Evolutionary conservation across 1,140 invertebrate species (phyloP).

Genomic region (Leptinotarsa lineolata): DNA sequence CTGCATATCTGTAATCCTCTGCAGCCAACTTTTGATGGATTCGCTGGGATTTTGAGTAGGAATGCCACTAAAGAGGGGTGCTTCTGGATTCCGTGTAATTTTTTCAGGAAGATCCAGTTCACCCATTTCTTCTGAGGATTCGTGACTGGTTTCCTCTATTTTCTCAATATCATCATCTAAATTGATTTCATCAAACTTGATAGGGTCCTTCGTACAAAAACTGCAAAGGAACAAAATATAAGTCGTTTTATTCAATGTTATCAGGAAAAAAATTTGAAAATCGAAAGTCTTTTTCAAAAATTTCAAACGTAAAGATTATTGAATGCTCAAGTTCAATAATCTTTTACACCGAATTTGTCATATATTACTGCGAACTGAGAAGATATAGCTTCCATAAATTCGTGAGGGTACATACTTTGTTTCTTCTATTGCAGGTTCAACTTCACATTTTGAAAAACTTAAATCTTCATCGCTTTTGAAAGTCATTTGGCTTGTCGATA

Average conservation of each 20-base stretch:
- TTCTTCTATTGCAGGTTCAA: conserved; percentile 24
- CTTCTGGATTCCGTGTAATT: conserved; percentile 18
- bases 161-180: conserved; percentile 50
- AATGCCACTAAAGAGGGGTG: conserved; percentile 35
- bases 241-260: background rate
- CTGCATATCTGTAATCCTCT: conserved; percentile 67
- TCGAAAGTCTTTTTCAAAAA: background rate
- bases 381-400: background rate
- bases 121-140: conserved; percentile 42
- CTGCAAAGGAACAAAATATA: conserved; percentile 6
- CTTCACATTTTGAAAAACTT: conserved; percentile 27
- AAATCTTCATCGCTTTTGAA: conserved; percentile 37
- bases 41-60: conserved; percentile 58
- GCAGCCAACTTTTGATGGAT: conserved; percentile 73
- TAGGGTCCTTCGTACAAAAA: conserved; percentile 10
- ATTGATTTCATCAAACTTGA: conserved; percentile 44
- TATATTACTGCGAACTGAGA: no score
- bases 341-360: no score
- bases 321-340: no score
- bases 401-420: conserved; percentile 29
- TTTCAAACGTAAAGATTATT: background rate
- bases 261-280: no score
- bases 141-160: conserved; percentile 46
- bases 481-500: conserved; percentile 37
- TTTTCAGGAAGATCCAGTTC: conserved; percentile 22